A percentile compares a stretch with the other conserved stretches of the same genome.
Conservation (phyloP, 2,888 invertebrate genomes). For the Axea sp. region DNA sequence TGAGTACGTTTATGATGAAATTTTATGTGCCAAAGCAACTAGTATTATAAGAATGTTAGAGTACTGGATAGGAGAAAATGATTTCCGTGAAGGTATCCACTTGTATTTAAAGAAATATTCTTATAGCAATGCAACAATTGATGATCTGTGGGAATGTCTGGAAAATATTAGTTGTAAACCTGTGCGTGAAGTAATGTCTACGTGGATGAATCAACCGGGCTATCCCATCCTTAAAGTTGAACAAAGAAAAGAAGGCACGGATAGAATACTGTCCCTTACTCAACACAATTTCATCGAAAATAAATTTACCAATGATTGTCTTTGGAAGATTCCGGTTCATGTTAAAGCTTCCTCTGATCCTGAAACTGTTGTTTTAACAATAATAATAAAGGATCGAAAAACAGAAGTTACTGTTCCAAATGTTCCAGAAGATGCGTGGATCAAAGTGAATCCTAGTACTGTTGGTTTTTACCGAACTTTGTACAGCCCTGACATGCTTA, state of each 20-base stretch:
- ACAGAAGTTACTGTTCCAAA: constrained; percentile 86
- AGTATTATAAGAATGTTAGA: constrained; percentile 97
- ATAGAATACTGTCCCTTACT: constrained; percentile 84
- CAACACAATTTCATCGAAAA: constrained; percentile 95
- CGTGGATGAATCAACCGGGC: constrained; percentile 96
- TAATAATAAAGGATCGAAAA: constrained; percentile 84
- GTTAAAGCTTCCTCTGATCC: constrained; percentile 89
- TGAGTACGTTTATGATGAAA: constrained; percentile 98
- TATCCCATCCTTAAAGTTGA: constrained; percentile 90
- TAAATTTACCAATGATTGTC: constrained; percentile 81
- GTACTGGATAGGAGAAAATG: constrained; percentile 94
- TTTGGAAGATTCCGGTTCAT: constrained; percentile 85
- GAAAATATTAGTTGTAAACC: constrained; percentile 94
- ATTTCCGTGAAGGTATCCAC: constrained; percentile 95
- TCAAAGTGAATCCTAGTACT: constrained; percentile 93
- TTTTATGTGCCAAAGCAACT: constrained; percentile 97
- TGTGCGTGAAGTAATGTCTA: constrained; percentile 88
- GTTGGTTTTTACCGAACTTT: constrained; percentile 95
- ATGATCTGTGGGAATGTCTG: constrained; percentile 95
- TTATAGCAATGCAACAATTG: constrained; percentile 95
- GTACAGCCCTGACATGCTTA: constrained; percentile 88
- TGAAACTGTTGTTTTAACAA: constrained; percentile 79
- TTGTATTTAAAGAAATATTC: constrained; percentile 90
- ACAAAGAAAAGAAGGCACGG: constrained; percentile 82
- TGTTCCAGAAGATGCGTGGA: constrained; percentile 88